Base-by-base conservation (phyloP, 2,113 vertebrate genomes). In the Atractosteus spatula region DNA sequence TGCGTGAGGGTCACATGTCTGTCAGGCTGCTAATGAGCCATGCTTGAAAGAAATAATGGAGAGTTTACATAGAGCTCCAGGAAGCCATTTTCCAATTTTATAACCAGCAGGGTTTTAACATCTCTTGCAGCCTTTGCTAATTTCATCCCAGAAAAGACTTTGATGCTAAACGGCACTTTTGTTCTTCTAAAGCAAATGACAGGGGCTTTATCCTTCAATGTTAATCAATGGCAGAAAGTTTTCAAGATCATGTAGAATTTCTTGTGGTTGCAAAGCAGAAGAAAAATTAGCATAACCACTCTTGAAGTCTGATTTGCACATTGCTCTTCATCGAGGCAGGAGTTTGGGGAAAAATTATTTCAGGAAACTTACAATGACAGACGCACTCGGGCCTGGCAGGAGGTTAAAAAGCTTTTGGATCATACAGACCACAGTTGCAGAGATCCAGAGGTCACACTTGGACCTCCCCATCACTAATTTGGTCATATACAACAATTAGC, bases 1-100 rank as follows among this genome's bases (percentile, higher is more conserved):
- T 0, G 74, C 90, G 82, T 78, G 84, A 75, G 73, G 79, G 85
- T 94, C 91, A 86, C 88, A 90, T 92, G 90, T 93, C 91, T 92
- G 93, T 94, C 94, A 94, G 91, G 92, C 89, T 86, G 78, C 89
- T 94, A 96, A 97, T 94, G 92, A 95, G 92, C 84, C 90, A 86
- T 91, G 83, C 89, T 92, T 91, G 79, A 82, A 81, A 86, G 89
- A 92, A 93, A 91, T 92, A 92, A 94, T 93, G 91, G 94, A 82
- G 88, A 91, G 91, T 96, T 94, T 93, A 91, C 91, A 94, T 86
- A 90, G 83, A 92, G 91, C 94, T 92, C 89, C 88, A 84, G 92
- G 94, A 94, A 92, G 89, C 88, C 89, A 88, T 85, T 90, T 86
- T 92, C 86, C 84, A 91, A 89, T 93, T 93, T 92, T 91, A 91